These are phyloP conservation scores for Pristiophorus japonicus DNA, from an alignment of 2,113 vertebrate species.

Conservation along the genomic window DNA sequence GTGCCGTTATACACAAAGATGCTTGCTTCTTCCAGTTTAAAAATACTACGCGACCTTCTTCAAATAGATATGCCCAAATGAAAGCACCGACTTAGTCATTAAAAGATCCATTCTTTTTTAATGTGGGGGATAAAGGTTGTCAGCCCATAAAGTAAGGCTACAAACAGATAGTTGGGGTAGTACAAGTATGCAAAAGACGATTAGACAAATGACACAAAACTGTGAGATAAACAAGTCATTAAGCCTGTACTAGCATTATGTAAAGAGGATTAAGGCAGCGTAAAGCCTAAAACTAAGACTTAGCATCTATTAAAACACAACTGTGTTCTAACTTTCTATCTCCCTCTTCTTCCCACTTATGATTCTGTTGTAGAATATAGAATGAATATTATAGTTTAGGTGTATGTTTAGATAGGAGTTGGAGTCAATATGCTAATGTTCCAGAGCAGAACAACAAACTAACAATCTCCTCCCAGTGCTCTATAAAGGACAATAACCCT, in stretches of 20 bases:
- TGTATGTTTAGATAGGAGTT: background rate
- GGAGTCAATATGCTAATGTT: background rate
- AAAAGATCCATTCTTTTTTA: slow-evolving; percentile 12
- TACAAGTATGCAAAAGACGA: background rate
- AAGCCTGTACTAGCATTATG: background rate
- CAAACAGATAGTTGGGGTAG: background rate
- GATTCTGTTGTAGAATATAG: background rate
- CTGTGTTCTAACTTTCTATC: background rate
- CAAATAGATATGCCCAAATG: background rate
- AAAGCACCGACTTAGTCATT: background rate
- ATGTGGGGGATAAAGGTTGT: background rate
- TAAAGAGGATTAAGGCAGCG: slow-evolving; percentile 13
- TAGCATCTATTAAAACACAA: background rate
- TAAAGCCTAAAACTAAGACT: background rate
- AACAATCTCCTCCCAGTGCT: background rate
- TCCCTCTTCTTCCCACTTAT: background rate
- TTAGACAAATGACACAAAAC: slow-evolving; percentile 23
- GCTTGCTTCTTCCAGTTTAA: background rate
- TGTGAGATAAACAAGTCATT: slow-evolving; percentile 29
- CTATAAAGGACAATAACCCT: background rate
- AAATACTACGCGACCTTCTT: background rate
- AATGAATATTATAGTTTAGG: background rate
- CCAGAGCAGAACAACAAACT: background rate
- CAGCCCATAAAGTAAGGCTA: background rate
- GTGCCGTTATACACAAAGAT: background rate